These are phyloP conservation scores for Ophion ventricosus DNA, from an alignment of 2,888 invertebrate genomes.

Conservation along the genomic window DNA sequence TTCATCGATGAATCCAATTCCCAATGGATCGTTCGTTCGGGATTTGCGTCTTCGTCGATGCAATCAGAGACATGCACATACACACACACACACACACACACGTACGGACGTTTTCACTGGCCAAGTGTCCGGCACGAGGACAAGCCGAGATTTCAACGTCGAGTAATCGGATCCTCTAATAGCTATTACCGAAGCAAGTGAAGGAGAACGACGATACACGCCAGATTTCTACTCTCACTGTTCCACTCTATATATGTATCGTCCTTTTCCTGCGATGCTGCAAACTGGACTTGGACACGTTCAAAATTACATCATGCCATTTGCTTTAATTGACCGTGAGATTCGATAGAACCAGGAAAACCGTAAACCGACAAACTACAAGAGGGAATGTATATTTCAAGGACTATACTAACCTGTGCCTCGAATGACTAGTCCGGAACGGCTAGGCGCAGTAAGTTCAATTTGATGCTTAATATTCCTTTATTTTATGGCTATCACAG, in stretches of 20 bases:
- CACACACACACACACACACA: not conserved
- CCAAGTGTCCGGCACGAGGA: conserved; percentile 56
- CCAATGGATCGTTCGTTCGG: conserved; percentile 50
- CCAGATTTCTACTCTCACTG: conserved; percentile 30
- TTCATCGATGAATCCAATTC: conserved; percentile 64
- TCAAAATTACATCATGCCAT: conserved; percentile 48
- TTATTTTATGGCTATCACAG: not conserved
- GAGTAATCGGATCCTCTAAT: conserved; percentile 66
- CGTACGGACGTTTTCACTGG: conserved; percentile 41
- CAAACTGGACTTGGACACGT: conserved; percentile 40
- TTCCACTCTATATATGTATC: conserved; percentile 28
- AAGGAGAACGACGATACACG: conserved; percentile 51
- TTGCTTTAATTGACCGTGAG: conserved; percentile 49
- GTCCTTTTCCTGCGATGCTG: conserved; percentile 32
- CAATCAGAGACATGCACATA: conserved; percentile 14
- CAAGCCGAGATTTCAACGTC: conserved; percentile 46
- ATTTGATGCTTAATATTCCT: not conserved
- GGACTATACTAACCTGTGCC: not conserved
- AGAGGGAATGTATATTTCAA: conserved; percentile 26
- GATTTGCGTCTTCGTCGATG: conserved; percentile 62
- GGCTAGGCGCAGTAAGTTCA: not conserved
- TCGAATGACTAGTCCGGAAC: not conserved
- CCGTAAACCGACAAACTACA: conserved; percentile 38
- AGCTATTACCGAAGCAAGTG: conserved; percentile 65
- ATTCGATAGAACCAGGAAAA: conserved; percentile 45